These are phyloP conservation scores for Vultur gryphus DNA, from an alignment of 2,797 vertebrate species.

Conservation along the genomic window DNA sequence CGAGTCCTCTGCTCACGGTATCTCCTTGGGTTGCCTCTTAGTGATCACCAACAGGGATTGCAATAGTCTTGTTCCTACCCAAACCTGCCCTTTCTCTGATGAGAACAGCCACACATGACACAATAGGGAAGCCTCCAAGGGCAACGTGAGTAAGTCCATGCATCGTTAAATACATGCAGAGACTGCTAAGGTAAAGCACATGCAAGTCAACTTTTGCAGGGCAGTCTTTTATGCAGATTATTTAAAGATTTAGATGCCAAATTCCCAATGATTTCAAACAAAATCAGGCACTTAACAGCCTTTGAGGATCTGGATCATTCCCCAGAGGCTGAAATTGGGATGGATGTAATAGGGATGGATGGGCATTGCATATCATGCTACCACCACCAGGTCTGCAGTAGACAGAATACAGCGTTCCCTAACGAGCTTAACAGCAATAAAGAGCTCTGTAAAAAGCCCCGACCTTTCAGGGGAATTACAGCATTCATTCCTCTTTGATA, in stretches of 20 bases:
- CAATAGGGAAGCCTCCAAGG: not conserved
- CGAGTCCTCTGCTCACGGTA: not conserved
- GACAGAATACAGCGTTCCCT: not conserved
- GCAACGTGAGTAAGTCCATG: not conserved
- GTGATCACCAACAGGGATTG: not conserved
- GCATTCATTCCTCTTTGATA: slow-evolving; percentile 14
- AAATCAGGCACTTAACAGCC: not conserved
- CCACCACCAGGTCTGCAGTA: not conserved
- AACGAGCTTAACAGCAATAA: slow-evolving; percentile 28
- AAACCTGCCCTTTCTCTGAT: not conserved
- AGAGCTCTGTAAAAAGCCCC: not conserved
- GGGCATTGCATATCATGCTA: not conserved
- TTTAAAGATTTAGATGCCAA: not conserved
- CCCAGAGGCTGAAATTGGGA: not conserved
- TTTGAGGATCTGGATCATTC: not conserved
- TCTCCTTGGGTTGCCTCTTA: not conserved
- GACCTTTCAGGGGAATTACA: not conserved
- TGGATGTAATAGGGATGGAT: not conserved
- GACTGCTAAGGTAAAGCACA: not conserved
- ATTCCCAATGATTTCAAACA: not conserved
- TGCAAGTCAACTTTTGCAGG: not conserved
- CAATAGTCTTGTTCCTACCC: not conserved
- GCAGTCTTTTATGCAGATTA: not conserved
- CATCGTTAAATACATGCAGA: not conserved
- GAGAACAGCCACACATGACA: accelerated